Percentiles rank a stretch among this genome's conserved stretches.
Evolutionary conservation across 2,797 vertebrate species (phyloP).

Genomic region (Ibycter americanus): DNA sequence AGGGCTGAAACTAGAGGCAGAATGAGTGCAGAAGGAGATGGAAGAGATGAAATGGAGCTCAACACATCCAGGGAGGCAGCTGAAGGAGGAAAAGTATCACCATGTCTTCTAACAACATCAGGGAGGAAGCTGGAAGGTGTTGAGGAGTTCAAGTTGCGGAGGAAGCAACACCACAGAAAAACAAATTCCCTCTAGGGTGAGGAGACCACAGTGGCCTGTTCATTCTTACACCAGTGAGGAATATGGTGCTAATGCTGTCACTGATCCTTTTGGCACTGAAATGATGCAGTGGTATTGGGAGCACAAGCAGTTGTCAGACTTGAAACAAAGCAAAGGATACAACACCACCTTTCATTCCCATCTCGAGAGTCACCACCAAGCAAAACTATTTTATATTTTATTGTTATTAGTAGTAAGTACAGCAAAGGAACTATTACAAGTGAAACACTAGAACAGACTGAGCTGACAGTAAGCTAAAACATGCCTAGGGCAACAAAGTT

Average conservation of each 20-base stretch:
- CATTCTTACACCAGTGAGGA: neutral
- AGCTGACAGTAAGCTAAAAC: constrained; percentile 53
- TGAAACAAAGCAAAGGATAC: neutral
- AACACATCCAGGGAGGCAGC: neutral
- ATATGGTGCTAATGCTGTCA: neutral
- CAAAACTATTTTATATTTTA: constrained; percentile 50
- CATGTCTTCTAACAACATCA: neutral
- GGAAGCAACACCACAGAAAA: neutral
- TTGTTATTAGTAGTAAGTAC: constrained; percentile 41
- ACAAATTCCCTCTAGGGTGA: neutral
- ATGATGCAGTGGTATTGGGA: neutral
- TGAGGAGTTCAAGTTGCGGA: neutral
- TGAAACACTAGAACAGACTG: constrained; percentile 20
- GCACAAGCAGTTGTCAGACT: neutral
- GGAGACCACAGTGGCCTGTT: neutral
- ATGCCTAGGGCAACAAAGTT: constrained; percentile 37
- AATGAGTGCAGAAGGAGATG: neutral
- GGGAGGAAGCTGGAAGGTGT: neutral
- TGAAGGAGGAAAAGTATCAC: neutral
- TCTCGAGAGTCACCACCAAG: neutral
- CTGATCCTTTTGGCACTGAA: neutral
- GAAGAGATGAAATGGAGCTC: neutral
- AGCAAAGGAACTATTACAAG: constrained; percentile 25
- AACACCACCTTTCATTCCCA: neutral
- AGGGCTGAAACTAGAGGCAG: neutral